Base-by-base conservation (phyloP, 1,140 invertebrate species). In the Drosophila carrolli region DNA sequence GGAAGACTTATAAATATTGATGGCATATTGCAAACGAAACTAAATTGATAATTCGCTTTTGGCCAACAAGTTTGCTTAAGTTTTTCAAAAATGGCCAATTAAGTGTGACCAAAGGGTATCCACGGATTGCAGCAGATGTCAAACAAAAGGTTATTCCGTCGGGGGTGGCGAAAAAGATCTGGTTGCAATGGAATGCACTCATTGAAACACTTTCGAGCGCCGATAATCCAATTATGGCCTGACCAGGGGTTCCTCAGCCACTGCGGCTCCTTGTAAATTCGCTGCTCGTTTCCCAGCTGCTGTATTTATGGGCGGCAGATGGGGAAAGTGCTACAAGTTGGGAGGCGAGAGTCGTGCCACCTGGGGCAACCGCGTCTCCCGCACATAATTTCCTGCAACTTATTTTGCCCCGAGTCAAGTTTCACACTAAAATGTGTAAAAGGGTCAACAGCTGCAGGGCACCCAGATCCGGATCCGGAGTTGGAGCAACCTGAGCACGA, bases 151-250 rank as follows among this genome's bases (percentile, higher is more conserved):
- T 41, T 41, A 68, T 29, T 55, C 41, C 10, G 9, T 6, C n/a
- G 29, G 4, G 48, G 61, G 13, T 16, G 19, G 46, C 68, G 41
- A 50, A 70, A 57, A 55, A 44, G 67, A 70, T 71, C 67, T 41
- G 66, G 61, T 50, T 43, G 61, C 58, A 78, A 73, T 59, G 54
- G 60, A 78, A 55, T 81, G 82, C 81, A 68, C 74, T 84, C 82
- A 75, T 78, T 66, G 80, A 65, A 85, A 81, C 74, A 78, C 68
- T 81, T 86, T 73, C 56, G 70, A 67, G 60, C 53, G 68, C 82
- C 78, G 82, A 86, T 85, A 85, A 85, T 85, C 82, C 82, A 85
- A 85, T 85, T 85, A 85, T 81, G 78, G 73, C 53, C 46, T 79
- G 81, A 38, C 72, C 74, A 77, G 80, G 58, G 82, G 73, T 67